A percentile compares a stretch with the other conserved stretches of the same genome.
phyloP scores from a whole-genome alignment of 2,888 invertebrate species.

The Tenodera sinensis region DNA sequence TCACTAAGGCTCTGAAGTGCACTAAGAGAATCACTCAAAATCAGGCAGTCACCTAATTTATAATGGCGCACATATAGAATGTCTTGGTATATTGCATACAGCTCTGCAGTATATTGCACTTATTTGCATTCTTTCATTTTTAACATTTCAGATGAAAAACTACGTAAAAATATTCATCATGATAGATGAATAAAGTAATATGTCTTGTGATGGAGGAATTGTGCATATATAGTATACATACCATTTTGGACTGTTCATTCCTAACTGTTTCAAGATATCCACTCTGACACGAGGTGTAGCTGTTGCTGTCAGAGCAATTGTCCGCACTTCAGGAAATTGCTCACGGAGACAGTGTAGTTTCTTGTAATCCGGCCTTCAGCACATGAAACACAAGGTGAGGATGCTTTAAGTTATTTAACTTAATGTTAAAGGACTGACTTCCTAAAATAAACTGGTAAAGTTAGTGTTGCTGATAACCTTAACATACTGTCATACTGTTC shows the following conservation, averaged over 20 bases:
- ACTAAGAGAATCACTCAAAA: no score
- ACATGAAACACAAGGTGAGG: background rate
- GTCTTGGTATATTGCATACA: no score
- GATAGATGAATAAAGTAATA: background rate
- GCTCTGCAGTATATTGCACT: no score
- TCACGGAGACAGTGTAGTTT: constrained; percentile 66
- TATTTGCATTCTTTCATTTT: background rate
- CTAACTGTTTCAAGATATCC: constrained; percentile 85
- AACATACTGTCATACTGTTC: no score
- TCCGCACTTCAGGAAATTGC: constrained; percentile 68
- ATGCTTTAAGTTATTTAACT: background rate
- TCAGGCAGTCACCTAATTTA: no score
- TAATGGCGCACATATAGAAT: no score
- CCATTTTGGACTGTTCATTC: constrained; percentile 72
- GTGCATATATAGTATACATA: constrained; percentile 33
- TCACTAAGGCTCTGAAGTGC: no score
- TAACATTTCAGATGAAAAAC: background rate
- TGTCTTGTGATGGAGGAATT: background rate
- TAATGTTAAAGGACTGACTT: no score
- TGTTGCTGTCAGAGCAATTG: constrained; percentile 91
- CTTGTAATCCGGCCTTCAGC: constrained; percentile 63
- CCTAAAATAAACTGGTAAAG: no score
- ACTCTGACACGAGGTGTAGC: constrained; percentile 88
- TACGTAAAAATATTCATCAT: background rate
- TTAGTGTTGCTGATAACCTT: no score